phyloP scores from a whole-genome alignment of 1,140 invertebrate genomes.

The Heliconius melpomene region DNA sequence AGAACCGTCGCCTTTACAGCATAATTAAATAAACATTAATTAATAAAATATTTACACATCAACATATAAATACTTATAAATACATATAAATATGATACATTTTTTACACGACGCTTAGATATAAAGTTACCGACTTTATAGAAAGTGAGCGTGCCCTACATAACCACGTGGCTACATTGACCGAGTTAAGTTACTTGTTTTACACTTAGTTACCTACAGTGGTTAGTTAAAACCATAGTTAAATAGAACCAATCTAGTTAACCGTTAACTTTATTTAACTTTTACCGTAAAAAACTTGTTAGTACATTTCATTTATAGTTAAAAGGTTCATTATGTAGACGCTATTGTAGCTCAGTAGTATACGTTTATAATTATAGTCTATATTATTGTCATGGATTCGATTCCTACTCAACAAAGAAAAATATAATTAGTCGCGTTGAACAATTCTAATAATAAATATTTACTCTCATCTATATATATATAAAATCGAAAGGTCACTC shows the following conservation, averaged over 20 bases:
- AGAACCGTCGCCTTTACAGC: no score
- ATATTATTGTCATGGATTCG: no score
- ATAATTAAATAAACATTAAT: not conserved
- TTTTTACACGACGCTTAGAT: slow-evolving; percentile 14
- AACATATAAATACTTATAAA: slow-evolving; percentile 10
- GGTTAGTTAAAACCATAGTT: slow-evolving; percentile 8
- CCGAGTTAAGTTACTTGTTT: slow-evolving; percentile 40
- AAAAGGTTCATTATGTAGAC: not conserved
- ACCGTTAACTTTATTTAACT: slow-evolving; percentile 3
- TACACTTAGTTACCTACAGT: slow-evolving; percentile 6
- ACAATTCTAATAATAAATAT: no score
- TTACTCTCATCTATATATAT: no score
- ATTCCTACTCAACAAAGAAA: no score
- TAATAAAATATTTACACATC: not conserved
- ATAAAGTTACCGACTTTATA: slow-evolving; percentile 29
- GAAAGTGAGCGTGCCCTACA: slow-evolving; percentile 46
- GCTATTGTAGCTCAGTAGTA: no score
- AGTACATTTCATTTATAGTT: not conserved
- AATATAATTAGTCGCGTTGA: no score
- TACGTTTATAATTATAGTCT: no score
- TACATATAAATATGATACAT: slow-evolving; percentile 14
- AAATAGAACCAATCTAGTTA: not conserved
- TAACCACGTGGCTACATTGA: slow-evolving; percentile 42
- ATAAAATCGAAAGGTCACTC: no score
- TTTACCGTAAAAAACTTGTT: slow-evolving; percentile 11